These are phyloP conservation scores for Parasteatoda lunata DNA, from an alignment of 2,888 invertebrate genomes.

Conservation along the genomic window DNA sequence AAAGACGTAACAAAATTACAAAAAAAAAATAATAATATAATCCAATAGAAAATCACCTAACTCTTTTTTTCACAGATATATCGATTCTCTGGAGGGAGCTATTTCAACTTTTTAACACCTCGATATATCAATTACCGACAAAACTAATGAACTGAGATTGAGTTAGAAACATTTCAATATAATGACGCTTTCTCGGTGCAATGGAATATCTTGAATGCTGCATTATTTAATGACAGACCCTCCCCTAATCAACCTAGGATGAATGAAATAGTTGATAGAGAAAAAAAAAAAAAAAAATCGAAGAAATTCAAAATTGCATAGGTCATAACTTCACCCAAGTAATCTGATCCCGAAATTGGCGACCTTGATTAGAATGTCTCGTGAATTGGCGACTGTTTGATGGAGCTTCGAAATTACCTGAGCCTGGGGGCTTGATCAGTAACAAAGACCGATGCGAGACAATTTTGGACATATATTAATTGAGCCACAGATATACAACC, in stretches of 20 bases:
- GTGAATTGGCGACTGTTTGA: neutral
- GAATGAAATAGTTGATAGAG: neutral
- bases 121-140: neutral
- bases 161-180: neutral
- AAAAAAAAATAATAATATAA: too few relatives aligned
- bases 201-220: neutral
- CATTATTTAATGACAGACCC: neutral
- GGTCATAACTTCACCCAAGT: neutral
- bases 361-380: slow-evolving; percentile 5
- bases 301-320: neutral
- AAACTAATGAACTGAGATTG: slow-evolving; percentile 17
- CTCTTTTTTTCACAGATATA: neutral
- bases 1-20: too few relatives aligned
- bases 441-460: neutral
- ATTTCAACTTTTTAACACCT: slow-evolving; percentile 8
- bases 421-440: neutral
- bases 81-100: neutral
- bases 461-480: neutral
- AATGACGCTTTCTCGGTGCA: neutral
- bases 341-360: neutral
- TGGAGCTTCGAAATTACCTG: neutral
- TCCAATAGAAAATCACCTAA: too few relatives aligned
- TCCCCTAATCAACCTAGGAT: neutral
- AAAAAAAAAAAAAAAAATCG: neutral
- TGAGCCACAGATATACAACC: neutral